Evolutionary conservation across 2,797 vertebrate genomes (phyloP).

Genomic region (Pterois miles): DNA sequence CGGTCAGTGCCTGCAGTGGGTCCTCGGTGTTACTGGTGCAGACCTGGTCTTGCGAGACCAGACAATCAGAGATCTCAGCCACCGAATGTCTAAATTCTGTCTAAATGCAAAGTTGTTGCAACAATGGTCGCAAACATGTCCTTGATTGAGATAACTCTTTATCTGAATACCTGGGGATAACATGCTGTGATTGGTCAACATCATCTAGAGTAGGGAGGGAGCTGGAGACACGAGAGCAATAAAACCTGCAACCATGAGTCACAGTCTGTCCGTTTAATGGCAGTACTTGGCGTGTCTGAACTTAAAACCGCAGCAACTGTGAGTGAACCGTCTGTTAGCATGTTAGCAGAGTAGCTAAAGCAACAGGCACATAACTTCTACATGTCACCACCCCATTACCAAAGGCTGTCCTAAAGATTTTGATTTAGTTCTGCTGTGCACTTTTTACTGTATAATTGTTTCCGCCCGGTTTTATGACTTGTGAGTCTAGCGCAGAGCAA

Average conservation of each 20-base stretch:
- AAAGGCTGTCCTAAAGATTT: background rate
- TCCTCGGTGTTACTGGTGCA: too few species aligned
- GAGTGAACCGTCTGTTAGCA: background rate
- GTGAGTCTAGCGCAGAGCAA: background rate
- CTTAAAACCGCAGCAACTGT: background rate
- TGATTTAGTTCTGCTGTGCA: background rate
- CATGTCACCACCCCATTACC: background rate
- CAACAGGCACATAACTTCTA: background rate
- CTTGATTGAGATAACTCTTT: too few species aligned
- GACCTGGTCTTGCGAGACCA: too few species aligned
- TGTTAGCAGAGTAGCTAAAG: background rate
- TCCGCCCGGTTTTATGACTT: too few species aligned
- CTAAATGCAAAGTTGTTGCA: too few species aligned
- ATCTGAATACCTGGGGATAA: too few species aligned
- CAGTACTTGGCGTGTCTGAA: too few species aligned
- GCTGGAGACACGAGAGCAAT: background rate
- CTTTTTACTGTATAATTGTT: background rate
- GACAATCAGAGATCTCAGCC: too few species aligned
- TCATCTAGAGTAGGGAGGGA: background rate
- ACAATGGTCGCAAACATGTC: too few species aligned
- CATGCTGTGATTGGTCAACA: too few species aligned
- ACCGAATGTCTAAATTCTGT: too few species aligned
- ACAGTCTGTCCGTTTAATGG: accelerated
- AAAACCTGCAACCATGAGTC: background rate
- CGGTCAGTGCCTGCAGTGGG: too few species aligned